Evolutionary conservation across 2,113 vertebrate genomes (phyloP).

Genomic region (Hydrochoerus hydrochaeris): DNA sequence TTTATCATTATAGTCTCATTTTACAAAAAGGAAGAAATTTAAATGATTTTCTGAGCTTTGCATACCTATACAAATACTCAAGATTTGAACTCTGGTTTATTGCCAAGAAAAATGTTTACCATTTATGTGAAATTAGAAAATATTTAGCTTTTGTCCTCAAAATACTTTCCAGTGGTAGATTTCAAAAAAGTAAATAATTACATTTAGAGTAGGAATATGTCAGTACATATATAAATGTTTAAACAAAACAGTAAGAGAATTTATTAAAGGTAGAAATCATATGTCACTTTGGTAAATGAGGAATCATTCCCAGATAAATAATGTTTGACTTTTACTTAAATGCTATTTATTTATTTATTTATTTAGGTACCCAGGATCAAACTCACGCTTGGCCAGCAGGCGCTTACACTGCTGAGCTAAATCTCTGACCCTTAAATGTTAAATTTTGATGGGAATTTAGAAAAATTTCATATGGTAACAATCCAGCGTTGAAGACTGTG

Average conservation of each 20-base stretch:
- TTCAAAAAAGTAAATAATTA: neutral
- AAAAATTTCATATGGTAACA: neutral
- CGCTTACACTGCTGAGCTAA: no score
- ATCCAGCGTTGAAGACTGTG: neutral
- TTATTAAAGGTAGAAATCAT: neutral
- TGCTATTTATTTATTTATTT: no score
- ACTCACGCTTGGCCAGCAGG: no score
- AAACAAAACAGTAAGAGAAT: neutral
- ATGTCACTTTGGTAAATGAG: neutral
- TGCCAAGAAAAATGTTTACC: neutral
- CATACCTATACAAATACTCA: neutral
- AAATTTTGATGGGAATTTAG: neutral
- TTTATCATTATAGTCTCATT: neutral
- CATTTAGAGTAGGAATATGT: neutral
- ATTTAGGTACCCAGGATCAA: no score
- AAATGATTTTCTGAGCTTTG: neutral
- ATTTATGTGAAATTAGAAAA: neutral
- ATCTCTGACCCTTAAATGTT: neutral
- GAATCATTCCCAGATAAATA: neutral
- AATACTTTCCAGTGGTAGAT: neutral
- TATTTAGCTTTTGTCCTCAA: neutral
- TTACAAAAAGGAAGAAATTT: neutral
- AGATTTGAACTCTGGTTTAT: neutral
- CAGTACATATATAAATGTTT: neutral
- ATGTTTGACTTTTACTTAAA: neutral